A percentile compares a stretch with the other conserved stretches of the same genome.
These are phyloP conservation scores for Pseudorectes ferrugineus DNA, from an alignment of 2,113 vertebrate species.

Conservation along the genomic window DNA sequence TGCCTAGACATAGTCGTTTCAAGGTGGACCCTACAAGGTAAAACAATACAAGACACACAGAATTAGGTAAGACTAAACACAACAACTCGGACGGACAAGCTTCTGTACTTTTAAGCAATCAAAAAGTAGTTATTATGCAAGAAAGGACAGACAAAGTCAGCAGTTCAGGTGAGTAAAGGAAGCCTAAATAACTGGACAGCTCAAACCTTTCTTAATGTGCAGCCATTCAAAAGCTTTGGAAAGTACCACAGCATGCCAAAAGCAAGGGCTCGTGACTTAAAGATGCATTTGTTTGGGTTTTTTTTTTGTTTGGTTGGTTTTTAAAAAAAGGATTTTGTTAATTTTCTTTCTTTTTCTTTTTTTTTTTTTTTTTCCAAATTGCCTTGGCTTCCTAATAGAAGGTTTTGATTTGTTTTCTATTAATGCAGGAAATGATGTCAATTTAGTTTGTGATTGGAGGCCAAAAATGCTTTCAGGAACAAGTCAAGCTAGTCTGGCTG, in stretches of 20 bases:
- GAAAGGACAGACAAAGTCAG: conserved; percentile 78
- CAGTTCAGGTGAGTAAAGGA: conserved; percentile 68
- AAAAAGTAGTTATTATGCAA: conserved; percentile 75
- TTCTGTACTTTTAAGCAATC: conserved; percentile 84
- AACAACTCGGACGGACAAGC: conserved; percentile 76
- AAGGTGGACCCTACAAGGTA: conserved; percentile 97
- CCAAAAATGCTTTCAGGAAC: conserved; percentile 60
- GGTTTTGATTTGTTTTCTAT: conserved; percentile 4
- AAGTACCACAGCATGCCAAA: conserved; percentile 59
- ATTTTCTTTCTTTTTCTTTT: neutral
- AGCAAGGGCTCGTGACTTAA: conserved; percentile 53
- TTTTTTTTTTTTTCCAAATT: neutral
- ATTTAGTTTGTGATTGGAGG: conserved; percentile 45
- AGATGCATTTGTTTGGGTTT: conserved; percentile 27
- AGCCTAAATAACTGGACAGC: conserved; percentile 65
- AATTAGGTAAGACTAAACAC: conserved; percentile 88
- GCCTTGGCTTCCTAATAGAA: conserved; percentile 13
- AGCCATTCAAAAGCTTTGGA: conserved; percentile 61
- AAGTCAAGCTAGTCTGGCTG: conserved; percentile 46
- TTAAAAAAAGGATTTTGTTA: neutral
- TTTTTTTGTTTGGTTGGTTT: neutral
- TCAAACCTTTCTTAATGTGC: conserved; percentile 65
- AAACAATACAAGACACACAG: conserved; percentile 94
- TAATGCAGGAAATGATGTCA: conserved; percentile 43
- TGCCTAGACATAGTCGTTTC: conserved; percentile 99